These are phyloP conservation scores for Isoperla grammatica DNA, from an alignment of 2,888 invertebrate genomes.

Conservation along the genomic window DNA sequence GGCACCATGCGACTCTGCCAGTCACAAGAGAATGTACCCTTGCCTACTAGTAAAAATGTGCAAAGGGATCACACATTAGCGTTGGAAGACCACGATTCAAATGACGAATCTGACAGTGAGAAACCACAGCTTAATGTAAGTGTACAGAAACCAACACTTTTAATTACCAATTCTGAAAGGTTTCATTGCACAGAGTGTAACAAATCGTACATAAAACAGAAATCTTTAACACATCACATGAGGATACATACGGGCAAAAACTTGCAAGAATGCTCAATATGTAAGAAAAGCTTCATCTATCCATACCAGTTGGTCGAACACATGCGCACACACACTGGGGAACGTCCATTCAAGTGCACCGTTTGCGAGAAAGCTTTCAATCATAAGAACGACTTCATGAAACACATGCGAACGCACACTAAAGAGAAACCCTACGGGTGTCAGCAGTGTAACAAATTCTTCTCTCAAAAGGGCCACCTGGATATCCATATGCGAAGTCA, in stretches of 20 bases:
- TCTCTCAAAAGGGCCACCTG: conserved; percentile 6
- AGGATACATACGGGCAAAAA: background rate
- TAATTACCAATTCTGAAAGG: no score
- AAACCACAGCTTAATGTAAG: no score
- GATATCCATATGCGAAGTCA: conserved; percentile 4
- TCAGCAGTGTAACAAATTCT: background rate
- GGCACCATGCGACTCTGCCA: no score
- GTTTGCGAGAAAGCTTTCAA: conserved; percentile 3
- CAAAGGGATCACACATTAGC: no score
- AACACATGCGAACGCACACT: conserved; percentile 7
- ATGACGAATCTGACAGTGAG: no score
- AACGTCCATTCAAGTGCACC: background rate
- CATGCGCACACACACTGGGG: background rate
- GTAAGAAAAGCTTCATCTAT: background rate
- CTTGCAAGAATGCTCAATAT: background rate
- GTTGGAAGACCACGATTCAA: no score
- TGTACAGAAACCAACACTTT: no score
- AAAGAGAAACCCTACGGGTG: conserved; percentile 3
- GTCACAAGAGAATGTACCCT: no score
- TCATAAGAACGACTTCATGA: conserved; percentile 12
- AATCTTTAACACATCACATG: conserved; percentile 6
- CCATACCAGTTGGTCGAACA: background rate
- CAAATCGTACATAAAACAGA: background rate
- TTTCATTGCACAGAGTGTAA: conserved; percentile 5
- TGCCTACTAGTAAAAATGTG: no score